phyloP scores from a whole-genome alignment of 2,797 vertebrate genomes.

The Myripristis jacobus region DNA sequence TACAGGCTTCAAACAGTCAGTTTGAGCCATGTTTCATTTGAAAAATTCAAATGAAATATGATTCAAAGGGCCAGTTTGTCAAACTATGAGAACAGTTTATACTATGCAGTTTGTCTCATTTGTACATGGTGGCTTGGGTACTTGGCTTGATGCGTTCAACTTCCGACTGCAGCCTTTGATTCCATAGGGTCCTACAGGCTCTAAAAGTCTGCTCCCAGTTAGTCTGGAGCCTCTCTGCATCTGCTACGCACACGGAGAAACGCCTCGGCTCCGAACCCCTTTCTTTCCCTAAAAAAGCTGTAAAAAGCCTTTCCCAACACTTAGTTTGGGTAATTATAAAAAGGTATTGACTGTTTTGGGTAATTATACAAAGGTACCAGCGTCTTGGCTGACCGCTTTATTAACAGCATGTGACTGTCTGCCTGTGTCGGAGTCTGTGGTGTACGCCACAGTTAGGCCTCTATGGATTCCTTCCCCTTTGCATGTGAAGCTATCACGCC shows the following conservation, averaged over 20 bases:
- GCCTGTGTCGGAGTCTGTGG: constrained; percentile 52
- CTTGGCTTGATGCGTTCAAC: constrained; percentile 40
- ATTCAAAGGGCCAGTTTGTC: background rate
- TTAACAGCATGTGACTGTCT: constrained; percentile 76
- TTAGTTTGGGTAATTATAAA: constrained; percentile 77
- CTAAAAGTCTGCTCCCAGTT: constrained; percentile 77
- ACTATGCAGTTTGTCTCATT: constrained; percentile 27
- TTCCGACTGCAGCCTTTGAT: constrained; percentile 50
- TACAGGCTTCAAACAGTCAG: background rate
- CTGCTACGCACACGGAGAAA: constrained; percentile 78
- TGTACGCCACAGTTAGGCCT: constrained; percentile 38
- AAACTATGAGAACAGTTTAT: background rate
- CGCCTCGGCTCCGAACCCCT: constrained; percentile 55
- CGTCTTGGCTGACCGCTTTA: constrained; percentile 71
- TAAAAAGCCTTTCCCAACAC: constrained; percentile 79
- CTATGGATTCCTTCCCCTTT: constrained; percentile 56
- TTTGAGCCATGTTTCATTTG: background rate
- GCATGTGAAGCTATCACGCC: constrained; percentile 64
- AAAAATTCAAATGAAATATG: background rate
- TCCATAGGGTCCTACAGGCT: constrained; percentile 37
- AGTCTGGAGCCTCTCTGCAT: constrained; percentile 81
- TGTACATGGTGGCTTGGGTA: constrained; percentile 18
- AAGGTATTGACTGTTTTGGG: constrained; percentile 63
- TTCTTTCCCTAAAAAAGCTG: constrained; percentile 65
- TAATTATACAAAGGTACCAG: constrained; percentile 71